These are phyloP conservation scores for Sphyrna mokarran DNA, from an alignment of 2,113 vertebrate species.

Conservation along the genomic window DNA sequence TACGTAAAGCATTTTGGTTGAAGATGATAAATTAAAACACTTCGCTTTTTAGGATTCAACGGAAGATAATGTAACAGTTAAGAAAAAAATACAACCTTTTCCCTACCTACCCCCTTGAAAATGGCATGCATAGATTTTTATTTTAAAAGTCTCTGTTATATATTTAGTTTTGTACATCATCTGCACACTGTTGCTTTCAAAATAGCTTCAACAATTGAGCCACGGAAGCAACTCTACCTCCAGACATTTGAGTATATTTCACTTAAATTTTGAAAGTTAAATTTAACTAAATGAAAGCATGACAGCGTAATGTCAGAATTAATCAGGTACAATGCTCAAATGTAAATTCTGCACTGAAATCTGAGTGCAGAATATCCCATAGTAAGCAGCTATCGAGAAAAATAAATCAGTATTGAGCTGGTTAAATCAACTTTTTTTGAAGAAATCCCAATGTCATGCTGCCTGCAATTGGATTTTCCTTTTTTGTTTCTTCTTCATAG, in stretches of 20 bases:
- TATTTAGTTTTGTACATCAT: background rate
- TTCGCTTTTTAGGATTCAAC: background rate
- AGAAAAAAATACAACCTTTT: background rate
- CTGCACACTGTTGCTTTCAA: constrained; percentile 4
- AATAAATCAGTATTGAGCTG: constrained; percentile 22
- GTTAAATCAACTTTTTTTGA: constrained; percentile 32
- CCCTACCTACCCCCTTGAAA: background rate
- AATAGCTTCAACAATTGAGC: background rate
- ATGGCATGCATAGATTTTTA: background rate
- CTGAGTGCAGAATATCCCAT: background rate
- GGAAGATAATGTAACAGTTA: background rate
- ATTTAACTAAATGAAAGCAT: background rate
- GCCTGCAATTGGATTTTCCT: constrained; percentile 14
- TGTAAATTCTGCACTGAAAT: background rate
- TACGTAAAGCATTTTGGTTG: background rate
- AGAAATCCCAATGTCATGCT: background rate
- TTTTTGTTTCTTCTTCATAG: constrained; percentile 24
- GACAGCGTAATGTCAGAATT: background rate
- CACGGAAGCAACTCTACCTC: background rate
- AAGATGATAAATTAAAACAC: background rate
- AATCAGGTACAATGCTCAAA: background rate
- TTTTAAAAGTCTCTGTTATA: background rate
- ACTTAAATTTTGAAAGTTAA: background rate
- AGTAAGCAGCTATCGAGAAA: background rate
- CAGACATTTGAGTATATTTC: background rate